Evolutionary conservation across 2,797 vertebrate species (phyloP).

Genomic region (Chiloscyllium punctatum): DNA sequence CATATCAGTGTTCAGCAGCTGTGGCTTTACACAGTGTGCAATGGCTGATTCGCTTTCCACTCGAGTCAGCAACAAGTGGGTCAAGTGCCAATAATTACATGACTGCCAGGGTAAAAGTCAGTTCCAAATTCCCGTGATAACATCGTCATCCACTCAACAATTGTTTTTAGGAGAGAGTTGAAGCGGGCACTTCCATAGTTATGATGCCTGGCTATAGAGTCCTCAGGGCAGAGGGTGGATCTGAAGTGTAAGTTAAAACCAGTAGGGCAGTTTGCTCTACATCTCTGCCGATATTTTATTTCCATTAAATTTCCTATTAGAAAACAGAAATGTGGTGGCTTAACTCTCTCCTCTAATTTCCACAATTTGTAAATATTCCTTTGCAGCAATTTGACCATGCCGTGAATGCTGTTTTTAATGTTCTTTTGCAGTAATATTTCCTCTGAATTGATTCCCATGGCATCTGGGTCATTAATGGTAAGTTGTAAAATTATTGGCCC

Average conservation of each 20-base stretch:
- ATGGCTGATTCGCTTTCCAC: neutral
- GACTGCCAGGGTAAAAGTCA: constrained; percentile 5
- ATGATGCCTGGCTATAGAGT: neutral
- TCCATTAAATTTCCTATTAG: neutral
- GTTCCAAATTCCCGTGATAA: neutral
- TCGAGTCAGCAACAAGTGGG: constrained; percentile 22
- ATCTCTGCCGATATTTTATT: neutral
- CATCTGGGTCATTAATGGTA: neutral
- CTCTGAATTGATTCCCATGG: neutral
- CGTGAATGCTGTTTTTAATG: neutral
- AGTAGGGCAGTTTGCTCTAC: neutral
- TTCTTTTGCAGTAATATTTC: constrained; percentile 1
- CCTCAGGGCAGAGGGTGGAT: neutral
- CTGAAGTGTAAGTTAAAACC: neutral
- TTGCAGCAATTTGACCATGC: neutral
- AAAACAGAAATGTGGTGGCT: neutral
- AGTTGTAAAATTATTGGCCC: neutral
- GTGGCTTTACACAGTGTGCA: constrained; percentile 4
- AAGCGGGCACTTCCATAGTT: neutral
- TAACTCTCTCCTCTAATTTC: neutral
- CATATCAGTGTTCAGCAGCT: constrained; percentile 17
- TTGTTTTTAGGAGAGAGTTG: neutral
- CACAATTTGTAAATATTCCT: neutral
- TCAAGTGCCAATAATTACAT: constrained; percentile 17
- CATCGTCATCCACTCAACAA: neutral